Conservation (phyloP, 2,113 vertebrate genomes). For the Pelecanus crispus region DNA sequence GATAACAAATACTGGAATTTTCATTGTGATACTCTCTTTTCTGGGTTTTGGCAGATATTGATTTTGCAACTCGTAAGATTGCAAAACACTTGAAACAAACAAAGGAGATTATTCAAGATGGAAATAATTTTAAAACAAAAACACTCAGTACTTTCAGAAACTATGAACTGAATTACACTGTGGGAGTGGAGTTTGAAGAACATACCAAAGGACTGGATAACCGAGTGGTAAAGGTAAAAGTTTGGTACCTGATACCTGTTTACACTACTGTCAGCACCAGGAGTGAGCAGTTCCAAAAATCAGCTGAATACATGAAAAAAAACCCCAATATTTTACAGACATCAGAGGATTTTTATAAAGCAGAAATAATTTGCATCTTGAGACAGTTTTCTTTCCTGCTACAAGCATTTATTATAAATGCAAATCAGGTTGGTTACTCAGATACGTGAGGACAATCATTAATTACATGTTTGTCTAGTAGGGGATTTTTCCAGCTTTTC, state of each 20-base stretch:
- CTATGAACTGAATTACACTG: constrained; percentile 85
- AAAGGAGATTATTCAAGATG: constrained; percentile 87
- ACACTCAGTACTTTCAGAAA: constrained; percentile 93
- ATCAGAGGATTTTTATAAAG: background rate
- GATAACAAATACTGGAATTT: background rate
- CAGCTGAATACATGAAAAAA: background rate
- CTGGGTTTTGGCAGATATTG: constrained; percentile 79
- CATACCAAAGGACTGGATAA: constrained; percentile 87
- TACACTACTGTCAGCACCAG: background rate
- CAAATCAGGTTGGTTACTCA: background rate
- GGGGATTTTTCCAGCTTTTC: background rate
- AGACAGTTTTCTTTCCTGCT: background rate
- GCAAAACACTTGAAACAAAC: constrained; percentile 85
- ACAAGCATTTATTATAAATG: background rate
- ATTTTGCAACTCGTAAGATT: constrained; percentile 95
- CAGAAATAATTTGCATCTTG: background rate
- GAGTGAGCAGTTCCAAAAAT: background rate
- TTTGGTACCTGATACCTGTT: background rate
- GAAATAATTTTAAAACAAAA: constrained; percentile 88
- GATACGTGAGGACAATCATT: background rate
- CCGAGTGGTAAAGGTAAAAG: constrained; percentile 80
- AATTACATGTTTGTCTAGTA: background rate
- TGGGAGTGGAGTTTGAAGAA: constrained; percentile 93
- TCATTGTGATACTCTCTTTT: background rate
- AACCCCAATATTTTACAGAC: background rate